Conservation (phyloP, 2,888 invertebrate species). For the Cephus sareptanus region DNA sequence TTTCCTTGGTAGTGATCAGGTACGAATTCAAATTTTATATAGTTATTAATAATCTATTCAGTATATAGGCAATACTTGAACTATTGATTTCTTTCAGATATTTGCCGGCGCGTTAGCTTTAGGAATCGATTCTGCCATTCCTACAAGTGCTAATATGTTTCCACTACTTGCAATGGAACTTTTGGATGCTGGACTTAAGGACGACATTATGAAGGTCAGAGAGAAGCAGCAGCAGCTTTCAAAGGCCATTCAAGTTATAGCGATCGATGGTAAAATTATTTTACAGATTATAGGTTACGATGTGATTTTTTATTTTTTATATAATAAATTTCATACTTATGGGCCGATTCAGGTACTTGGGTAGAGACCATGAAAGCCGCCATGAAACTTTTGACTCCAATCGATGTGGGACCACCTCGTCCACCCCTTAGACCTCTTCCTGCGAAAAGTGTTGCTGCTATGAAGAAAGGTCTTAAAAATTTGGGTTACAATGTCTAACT, state of each 20-base stretch:
- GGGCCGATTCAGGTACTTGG: constrained; percentile 70
- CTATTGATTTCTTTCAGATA: constrained; percentile 67
- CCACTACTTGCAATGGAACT: constrained; percentile 72
- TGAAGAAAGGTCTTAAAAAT: constrained; percentile 48
- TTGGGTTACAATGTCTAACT: constrained; percentile 13
- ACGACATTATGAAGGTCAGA: constrained; percentile 67
- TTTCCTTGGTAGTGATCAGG: constrained; percentile 78
- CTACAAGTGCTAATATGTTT: constrained; percentile 77
- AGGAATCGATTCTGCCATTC: constrained; percentile 80
- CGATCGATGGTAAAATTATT: constrained; percentile 60
- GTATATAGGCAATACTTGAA: neutral
- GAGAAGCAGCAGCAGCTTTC: constrained; percentile 68
- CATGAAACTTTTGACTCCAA: constrained; percentile 72
- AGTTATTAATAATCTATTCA: neutral
- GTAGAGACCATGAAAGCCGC: constrained; percentile 78
- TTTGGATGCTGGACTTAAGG: constrained; percentile 67
- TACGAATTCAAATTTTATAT: constrained; percentile 46
- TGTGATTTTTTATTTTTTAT: neutral
- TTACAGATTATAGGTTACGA: neutral
- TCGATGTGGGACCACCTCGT: constrained; percentile 74
- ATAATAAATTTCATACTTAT: neutral
- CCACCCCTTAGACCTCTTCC: constrained; percentile 70
- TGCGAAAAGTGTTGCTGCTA: constrained; percentile 58
- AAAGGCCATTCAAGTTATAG: constrained; percentile 54
- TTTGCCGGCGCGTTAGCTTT: constrained; percentile 74